phyloP scores from a whole-genome alignment of 1,140 invertebrate genomes.

The Aphaenogaster ashmeadi region DNA sequence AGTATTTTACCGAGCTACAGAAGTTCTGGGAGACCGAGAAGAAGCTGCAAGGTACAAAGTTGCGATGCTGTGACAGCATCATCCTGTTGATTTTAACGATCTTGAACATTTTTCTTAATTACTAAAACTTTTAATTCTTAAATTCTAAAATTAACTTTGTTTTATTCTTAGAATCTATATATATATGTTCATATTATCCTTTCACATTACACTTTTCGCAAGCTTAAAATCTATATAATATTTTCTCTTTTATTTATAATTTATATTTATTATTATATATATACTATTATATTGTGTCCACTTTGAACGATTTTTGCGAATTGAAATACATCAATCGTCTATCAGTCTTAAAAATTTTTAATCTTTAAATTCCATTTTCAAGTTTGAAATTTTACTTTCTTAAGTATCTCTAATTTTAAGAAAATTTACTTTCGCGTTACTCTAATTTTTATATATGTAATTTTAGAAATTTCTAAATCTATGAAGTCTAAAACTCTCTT shows the following conservation, averaged over 20 bases:
- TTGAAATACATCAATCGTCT: background rate
- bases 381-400: background rate
- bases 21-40: conserved; percentile 99
- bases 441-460: background rate
- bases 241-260: background rate
- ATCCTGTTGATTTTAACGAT: background rate
- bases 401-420: background rate
- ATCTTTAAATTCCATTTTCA: background rate
- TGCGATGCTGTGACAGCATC: conserved; percentile 31
- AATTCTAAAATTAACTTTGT: background rate
- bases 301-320: background rate
- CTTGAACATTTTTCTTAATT: background rate
- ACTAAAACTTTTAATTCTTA: background rate
- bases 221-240: background rate
- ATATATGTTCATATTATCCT: background rate
- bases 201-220: background rate
- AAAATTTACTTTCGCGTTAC: too few species aligned
- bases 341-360: background rate
- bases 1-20: conserved; percentile 98
- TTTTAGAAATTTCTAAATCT: background rate
- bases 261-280: background rate
- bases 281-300: background rate
- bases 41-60: conserved; percentile 95
- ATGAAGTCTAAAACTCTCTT: background rate
- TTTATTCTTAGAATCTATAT: background rate